phyloP scores from a whole-genome alignment of 2,113 vertebrate genomes.

The Sinosuthora webbiana region DNA sequence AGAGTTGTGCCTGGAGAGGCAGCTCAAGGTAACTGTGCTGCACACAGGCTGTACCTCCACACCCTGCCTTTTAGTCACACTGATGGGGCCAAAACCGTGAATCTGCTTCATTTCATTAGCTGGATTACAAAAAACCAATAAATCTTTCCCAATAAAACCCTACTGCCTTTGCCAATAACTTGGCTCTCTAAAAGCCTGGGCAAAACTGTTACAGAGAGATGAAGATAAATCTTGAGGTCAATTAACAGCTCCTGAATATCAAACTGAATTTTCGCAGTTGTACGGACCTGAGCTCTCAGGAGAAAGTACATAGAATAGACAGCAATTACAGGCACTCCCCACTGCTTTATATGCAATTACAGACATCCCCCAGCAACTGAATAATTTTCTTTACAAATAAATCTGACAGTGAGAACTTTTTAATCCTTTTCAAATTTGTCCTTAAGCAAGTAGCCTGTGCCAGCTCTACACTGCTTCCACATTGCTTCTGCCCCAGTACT shows the following conservation, averaged over 20 bases:
- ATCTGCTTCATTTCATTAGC: neutral
- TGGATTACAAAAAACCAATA: neutral
- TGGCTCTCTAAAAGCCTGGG: neutral
- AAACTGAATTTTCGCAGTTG: neutral
- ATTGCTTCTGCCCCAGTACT: neutral
- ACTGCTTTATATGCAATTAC: neutral
- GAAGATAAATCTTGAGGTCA: neutral
- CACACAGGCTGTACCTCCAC: neutral
- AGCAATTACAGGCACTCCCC: neutral
- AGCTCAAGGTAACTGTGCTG: neutral
- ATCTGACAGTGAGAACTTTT: neutral
- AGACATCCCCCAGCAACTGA: neutral
- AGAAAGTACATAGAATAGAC: neutral
- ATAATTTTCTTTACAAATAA: neutral
- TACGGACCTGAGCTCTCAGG: neutral
- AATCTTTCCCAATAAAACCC: neutral
- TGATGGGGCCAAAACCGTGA: neutral
- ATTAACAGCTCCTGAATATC: neutral
- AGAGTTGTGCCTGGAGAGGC: neutral
- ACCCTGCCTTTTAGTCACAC: neutral
- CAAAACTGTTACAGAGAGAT: neutral
- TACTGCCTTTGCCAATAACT: neutral
- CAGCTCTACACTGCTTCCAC: neutral
- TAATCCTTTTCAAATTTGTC: neutral
- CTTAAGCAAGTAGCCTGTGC: neutral